These are phyloP conservation scores for Lates calcarifer DNA, from an alignment of 2,113 vertebrate species.

Conservation along the genomic window DNA sequence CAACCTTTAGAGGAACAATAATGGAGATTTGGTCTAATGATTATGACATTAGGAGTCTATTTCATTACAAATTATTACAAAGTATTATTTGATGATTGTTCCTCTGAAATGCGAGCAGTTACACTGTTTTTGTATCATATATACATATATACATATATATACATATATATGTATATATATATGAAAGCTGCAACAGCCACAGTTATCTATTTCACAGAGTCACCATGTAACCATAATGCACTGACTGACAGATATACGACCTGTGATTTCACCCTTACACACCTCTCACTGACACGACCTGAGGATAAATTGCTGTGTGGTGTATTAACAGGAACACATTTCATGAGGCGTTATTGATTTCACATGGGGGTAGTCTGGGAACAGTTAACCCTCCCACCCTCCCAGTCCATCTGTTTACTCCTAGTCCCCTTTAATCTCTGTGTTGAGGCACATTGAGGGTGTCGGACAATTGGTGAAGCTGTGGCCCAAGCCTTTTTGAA, in stretches of 20 bases:
- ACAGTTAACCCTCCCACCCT: constrained; percentile 48
- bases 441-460: constrained; percentile 21
- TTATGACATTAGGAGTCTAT: background rate
- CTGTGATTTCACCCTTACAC: constrained; percentile 29
- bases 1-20: too few relatives aligned
- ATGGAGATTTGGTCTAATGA: background rate
- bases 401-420: constrained; percentile 41
- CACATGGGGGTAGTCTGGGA: constrained; percentile 27
- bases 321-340: constrained; percentile 57
- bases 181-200: background rate
- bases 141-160: too few relatives aligned
- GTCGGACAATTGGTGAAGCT: constrained; percentile 28
- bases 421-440: constrained; percentile 36
- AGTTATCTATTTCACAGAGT: background rate
- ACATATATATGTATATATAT: too few relatives aligned
- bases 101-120: background rate
- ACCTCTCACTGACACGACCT: constrained; percentile 44
- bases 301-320: constrained; percentile 37
- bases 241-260: constrained; percentile 33
- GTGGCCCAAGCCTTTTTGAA: constrained; percentile 34
- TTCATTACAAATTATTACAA: background rate
- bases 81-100: background rate
- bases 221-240: background rate
- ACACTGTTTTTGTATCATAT: background rate
- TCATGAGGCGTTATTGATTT: constrained; percentile 66